Evolutionary conservation across 1,140 invertebrate genomes (phyloP), one percentile per base, ranked within the genome.

Genomic region (Popillia japonica): DNA sequence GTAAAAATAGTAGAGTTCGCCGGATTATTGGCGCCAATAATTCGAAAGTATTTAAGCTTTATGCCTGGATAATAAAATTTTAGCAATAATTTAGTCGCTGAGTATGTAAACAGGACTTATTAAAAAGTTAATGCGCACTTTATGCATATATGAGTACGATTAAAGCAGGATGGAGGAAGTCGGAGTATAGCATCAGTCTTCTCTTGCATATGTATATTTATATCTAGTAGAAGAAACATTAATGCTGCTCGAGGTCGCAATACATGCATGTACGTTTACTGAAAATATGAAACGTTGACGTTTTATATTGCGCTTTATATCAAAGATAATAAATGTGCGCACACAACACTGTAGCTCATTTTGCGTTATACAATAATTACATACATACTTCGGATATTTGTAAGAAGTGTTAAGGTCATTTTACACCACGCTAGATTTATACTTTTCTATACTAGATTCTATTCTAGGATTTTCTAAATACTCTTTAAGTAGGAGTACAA

Each of bases 51-150:
- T 68, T 68, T 34, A 34, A 34, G 27, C 10, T 68, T 68, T 68
- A 68, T 20, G 61, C 61, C 61, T 68, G 61, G 20, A 68, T 68
- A 68, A 68, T 68, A 68, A 68, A 68, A 68, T 68, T 68, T 68
- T 68, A 68, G 61, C 61, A 68, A 68, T 68, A 68, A 68, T 68
- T 68, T 68, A 68, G 22, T 68, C 61, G 20, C 10, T 14, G 61
- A 68, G 22, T 68, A 22, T 68, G 61, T 68, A 68, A 68, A 23
- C 61, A 68, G 22, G 61, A 68, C 61, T 68, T 68, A 68, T 68
- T 68, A 68, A 68, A 68, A 68, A 68, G 61, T 68, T 68, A 22
- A 68, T 68, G 22, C 20, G 7, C 17, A 27, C 8, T 34, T 6
- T 14, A 34, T 22, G 6, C 22, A 68, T 34, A 14, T 22, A 27